These are phyloP conservation scores for Chrysemys picta DNA, from an alignment of 2,113 vertebrate genomes.

Conservation along the genomic window DNA sequence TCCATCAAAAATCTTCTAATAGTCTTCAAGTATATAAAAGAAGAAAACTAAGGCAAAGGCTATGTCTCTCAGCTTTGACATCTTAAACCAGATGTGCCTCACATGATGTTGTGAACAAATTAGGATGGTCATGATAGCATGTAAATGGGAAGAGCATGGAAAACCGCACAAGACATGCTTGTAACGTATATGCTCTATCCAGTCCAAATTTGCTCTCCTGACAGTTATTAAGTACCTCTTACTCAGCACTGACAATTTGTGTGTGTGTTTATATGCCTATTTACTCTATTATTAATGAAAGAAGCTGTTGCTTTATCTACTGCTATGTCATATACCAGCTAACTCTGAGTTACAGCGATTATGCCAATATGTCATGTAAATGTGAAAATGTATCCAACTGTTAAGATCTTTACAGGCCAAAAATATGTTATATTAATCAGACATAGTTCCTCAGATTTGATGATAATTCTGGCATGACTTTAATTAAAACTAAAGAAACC, in stretches of 20 bases:
- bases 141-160: not conserved
- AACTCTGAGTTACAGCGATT: slow-evolving; percentile 14
- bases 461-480: slow-evolving; percentile 35
- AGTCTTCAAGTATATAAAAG: no score
- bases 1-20: not conserved
- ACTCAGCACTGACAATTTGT: slow-evolving; percentile 3
- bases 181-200: not conserved
- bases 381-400: slow-evolving; percentile 38
- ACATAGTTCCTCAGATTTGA: slow-evolving; percentile 17
- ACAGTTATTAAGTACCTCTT: not conserved
- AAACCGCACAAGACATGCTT: not conserved
- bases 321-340: not conserved
- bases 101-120: not conserved
- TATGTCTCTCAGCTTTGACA: not conserved
- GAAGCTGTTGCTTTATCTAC: not conserved
- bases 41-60: not conserved
- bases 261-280: not conserved
- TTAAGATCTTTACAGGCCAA: slow-evolving; percentile 67
- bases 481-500: slow-evolving; percentile 53
- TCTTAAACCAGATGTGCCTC: not conserved
- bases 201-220: not conserved
- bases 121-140: not conserved
- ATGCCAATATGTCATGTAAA: slow-evolving; percentile 31
- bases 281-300: slow-evolving; percentile 13
- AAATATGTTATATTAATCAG: slow-evolving; percentile 28